Conservation (phyloP, 64 coral and sea anemone species). For the Catalaphyllia jardinei region DNA sequence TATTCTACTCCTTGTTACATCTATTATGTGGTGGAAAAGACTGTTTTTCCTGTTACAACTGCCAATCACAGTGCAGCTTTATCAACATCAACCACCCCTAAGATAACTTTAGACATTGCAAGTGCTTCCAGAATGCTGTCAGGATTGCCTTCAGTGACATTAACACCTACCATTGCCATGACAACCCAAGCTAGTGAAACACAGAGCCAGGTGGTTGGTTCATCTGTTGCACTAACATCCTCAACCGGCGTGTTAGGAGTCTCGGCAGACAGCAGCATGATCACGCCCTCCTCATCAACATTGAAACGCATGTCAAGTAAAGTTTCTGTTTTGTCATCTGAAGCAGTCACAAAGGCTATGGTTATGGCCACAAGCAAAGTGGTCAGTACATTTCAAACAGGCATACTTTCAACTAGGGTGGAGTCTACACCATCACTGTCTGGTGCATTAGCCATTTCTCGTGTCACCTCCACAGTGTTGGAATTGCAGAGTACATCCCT, state of each 20-base stretch:
- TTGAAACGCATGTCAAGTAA: no score
- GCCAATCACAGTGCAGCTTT: slow-evolving; percentile 17
- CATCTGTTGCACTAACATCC: neutral
- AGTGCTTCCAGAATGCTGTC: neutral
- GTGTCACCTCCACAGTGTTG: neutral
- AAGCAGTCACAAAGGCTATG: neutral
- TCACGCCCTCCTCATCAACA: neutral
- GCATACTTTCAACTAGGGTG: neutral
- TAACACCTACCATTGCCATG: slow-evolving; percentile 13
- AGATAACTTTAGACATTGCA: slow-evolving; percentile 3
- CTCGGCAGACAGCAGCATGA: neutral
- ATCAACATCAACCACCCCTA: neutral
- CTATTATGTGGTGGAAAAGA: slow-evolving; percentile 55
- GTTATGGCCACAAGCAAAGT: neutral
- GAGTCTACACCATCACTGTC: neutral
- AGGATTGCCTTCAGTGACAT: slow-evolving; percentile 15
- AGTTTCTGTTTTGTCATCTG: neutral
- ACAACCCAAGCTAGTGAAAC: neutral
- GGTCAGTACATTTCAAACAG: neutral
- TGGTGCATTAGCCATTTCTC: neutral
- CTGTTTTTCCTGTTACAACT: neutral
- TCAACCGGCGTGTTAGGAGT: neutral
- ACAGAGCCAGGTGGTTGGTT: neutral
- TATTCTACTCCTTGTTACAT: slow-evolving; percentile 60
- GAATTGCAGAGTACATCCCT: neutral